Evolutionary conservation across 1,140 invertebrate genomes (phyloP).

Genomic region (Himalopsyche phryganea): DNA sequence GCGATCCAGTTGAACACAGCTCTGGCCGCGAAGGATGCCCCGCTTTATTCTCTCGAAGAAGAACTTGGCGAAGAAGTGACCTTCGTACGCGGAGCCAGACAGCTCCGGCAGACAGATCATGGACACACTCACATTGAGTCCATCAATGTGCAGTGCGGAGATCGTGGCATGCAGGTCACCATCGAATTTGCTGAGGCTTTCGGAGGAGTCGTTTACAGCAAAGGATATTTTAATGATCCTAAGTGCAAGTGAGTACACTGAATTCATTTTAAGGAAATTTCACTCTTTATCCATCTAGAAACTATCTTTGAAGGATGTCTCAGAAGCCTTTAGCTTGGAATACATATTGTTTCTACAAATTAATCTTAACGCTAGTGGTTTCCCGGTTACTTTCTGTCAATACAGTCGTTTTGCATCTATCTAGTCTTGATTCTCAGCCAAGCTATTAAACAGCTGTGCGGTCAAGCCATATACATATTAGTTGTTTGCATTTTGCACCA

Average conservation of each 20-base stretch:
- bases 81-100: slow-evolving; percentile 45
- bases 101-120: slow-evolving; percentile 20
- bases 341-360: too few relatives aligned
- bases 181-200: slow-evolving; percentile 63
- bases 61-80: slow-evolving; percentile 44
- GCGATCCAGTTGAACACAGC: slow-evolving; percentile 47
- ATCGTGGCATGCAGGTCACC: slow-evolving; percentile 58
- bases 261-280: too few relatives aligned
- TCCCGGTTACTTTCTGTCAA: too few relatives aligned
- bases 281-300: too few relatives aligned
- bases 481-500: too few relatives aligned
- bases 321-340: too few relatives aligned
- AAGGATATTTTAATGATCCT: slow-evolving; percentile 63
- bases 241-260: slow-evolving; percentile 63
- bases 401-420: too few relatives aligned
- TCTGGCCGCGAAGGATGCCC: slow-evolving; percentile 42
- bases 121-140: slow-evolving; percentile 48
- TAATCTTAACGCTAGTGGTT: too few relatives aligned
- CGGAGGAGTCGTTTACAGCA: slow-evolving; percentile 71
- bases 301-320: too few relatives aligned
- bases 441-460: too few relatives aligned
- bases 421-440: too few relatives aligned
- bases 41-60: slow-evolving; percentile 43
- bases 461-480: too few relatives aligned
- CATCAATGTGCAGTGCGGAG: slow-evolving; percentile 64